Base-by-base conservation (phyloP, 1,140 invertebrate genomes). In the Polypedilum vanderplanki region DNA sequence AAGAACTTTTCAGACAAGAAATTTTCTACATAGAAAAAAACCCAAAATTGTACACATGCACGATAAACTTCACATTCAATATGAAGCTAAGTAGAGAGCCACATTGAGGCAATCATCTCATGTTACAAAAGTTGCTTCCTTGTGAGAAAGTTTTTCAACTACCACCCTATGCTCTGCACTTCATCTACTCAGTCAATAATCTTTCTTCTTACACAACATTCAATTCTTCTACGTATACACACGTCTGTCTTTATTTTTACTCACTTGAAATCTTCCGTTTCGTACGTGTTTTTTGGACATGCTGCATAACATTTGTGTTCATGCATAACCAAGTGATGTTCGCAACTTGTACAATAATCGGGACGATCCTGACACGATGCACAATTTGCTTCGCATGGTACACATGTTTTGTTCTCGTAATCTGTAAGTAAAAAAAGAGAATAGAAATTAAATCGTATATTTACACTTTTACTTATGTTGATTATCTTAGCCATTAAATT, bases 281-380 rank as follows among this genome's bases (percentile, higher is more conserved):
- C 91, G 79, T 88, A 94, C 0, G 91, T 92, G 76, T 90, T 88
- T 0, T 87, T 78, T 2, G 93, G 93, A 85, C 94, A 96, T 0
- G 90, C 87, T 1, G 91, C 89, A 75, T 90, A 87, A 82, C 94
- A 96, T 78, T 89, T 89, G 77, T 90, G 90, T 75, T 91, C 88
- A 78, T 91, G 88, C 77, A 95, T 87, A 15, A 94, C 88, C 73
- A 93, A 84, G 79, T 93, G 92, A 83, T 92, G 90, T 77, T 93
- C 91, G 79, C 93, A 95, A 76, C 90, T 91, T 17, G 90, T 91
- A 80, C 93, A 95, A 77, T 87, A 87, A 78, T 93, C 90, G 0
- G 92, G 91, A 76, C 89, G 83, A 74, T 93, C 91, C 78, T 91
- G 89, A 81, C 93, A 95, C 20, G 90, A 91, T 5, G 88, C 90